These are phyloP conservation scores for fruit fly (Drosophila melanogaster) DNA, from an alignment of 1,140 invertebrate species.

Conservation along the genomic window Release_6_plus_ISO1_MT NT_037436.4:18949501-18950000, in stretches of 20 bases:
- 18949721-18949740: neutral
- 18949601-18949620: slow-evolving; percentile 15
- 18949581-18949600: slow-evolving; percentile 1
- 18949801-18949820: slow-evolving; percentile 11
- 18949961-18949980: neutral
- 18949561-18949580: slow-evolving; percentile 40
- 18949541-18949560: slow-evolving; percentile 52
- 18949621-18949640: neutral
- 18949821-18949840: slow-evolving; percentile 13
- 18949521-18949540: slow-evolving; percentile 22
- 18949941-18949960: neutral
- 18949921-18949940: slow-evolving; percentile 35
- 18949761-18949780: slow-evolving; percentile 43
- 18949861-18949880: neutral
- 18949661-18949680: slow-evolving; percentile 34
- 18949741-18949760: slow-evolving; percentile 10
- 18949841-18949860: slow-evolving; percentile 39
- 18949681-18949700: neutral
- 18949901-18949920: slow-evolving; percentile 25
- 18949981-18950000: too few species aligned
- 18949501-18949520: slow-evolving; percentile 7
- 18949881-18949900: slow-evolving; percentile 31
- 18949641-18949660: slow-evolving; percentile 36
- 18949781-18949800: slow-evolving; percentile 1
- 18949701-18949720: slow-evolving; percentile 8